A percentile compares a stretch with the other conserved stretches of the same genome.
phyloP scores from a whole-genome alignment of 2,888 invertebrate species.

The Meloe dianella region DNA sequence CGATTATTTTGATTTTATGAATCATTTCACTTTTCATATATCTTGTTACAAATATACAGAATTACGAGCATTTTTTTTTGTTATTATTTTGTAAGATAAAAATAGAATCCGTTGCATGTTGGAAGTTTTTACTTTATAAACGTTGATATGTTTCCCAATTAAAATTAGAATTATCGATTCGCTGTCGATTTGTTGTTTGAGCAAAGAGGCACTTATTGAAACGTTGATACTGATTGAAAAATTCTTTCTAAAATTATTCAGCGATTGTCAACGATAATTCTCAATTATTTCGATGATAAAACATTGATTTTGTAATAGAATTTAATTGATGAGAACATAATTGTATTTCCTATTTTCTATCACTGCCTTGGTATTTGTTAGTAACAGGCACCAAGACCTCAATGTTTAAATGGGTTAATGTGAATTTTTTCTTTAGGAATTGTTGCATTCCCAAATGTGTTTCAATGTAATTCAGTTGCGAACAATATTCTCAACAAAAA shows the following conservation, averaged over 20 bases:
- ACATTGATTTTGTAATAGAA: constrained; percentile 18
- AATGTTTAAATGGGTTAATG: constrained; percentile 48
- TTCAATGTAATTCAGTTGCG: constrained; percentile 18
- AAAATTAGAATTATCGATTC: constrained; percentile 2
- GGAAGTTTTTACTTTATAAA: neutral
- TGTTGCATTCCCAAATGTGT: constrained; percentile 38
- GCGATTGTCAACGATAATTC: too few species aligned
- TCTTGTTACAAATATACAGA: neutral
- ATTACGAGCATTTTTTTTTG: neutral
- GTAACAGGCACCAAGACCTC: constrained; percentile 50
- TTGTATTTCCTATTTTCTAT: constrained; percentile 40
- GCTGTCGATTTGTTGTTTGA: neutral
- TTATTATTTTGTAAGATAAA: neutral
- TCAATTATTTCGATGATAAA: constrained; percentile 8
- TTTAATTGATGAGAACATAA: constrained; percentile 26
- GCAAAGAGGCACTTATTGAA: too few species aligned
- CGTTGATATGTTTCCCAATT: too few species aligned
- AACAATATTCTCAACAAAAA: neutral
- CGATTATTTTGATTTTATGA: neutral
- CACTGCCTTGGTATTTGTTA: constrained; percentile 43
- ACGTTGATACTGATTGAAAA: too few species aligned
- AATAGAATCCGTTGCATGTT: neutral
- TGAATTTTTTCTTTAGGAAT: constrained; percentile 35
- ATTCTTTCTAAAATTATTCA: too few species aligned
- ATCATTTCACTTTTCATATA: neutral